Base-by-base conservation (phyloP, 2,113 vertebrate species). In the Gnathonemus echidnorhynchus region DNA sequence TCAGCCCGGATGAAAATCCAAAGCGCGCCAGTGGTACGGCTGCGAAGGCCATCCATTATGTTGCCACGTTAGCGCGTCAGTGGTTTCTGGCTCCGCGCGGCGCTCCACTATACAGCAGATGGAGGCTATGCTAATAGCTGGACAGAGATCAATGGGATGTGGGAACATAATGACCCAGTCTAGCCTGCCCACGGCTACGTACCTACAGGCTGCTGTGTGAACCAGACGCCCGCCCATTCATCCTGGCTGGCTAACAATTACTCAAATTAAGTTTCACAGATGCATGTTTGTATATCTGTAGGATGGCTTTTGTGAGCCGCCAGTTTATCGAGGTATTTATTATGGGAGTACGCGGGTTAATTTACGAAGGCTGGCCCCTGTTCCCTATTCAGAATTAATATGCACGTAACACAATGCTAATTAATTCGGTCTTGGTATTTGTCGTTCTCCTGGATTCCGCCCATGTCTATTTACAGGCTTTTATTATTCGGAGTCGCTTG, bases 41-140 rank as follows among this genome's bases (percentile, higher is more conserved):
- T 17, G 39, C 11, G 39, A 49, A 90, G 48, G 70, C 35, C 70
- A 86, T 89, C 24, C 42, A 87, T 85, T 70, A 89, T n/a, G 70
- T 85, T 50, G 70, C 56, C 87, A 42, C 21, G 88, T 58, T 31
- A 27, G 48, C 48, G 52, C n/a, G 52, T n/a, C 21, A 27, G 45
- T 52, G 58, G 50, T 48, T 85, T 46, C 88, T 89, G 90, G 90
- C 62, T 27, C 77, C 6, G 46, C 15, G 21, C 15, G 31, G 80
- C 39, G 24, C 70, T 90, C 74, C 52, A 39, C 90, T 77, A 91
- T 39, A 86, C 90, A 91, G 70, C 91, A 92, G 91, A 92, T 92
- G 91, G 91, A 92, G 90, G 56, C 91, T 91, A 92, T 92, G 91
- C 89, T 92, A 92, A 92, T 91, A 90, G 87, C 91, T 77, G 86